Conservation (phyloP, 2,113 vertebrate genomes). For the Camelus bactrianus region DNA sequence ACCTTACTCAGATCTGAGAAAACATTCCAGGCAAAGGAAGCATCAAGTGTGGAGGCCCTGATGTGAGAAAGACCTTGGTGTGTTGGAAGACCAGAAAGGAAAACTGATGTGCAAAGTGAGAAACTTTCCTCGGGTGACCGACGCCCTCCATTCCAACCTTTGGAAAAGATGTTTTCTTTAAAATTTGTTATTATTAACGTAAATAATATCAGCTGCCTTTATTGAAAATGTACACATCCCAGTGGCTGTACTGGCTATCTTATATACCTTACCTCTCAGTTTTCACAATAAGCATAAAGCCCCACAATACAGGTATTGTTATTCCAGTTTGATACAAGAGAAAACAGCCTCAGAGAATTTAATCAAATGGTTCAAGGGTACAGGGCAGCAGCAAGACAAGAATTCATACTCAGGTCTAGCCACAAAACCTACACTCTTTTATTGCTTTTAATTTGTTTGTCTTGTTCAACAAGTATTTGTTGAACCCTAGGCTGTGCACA, state of each 20-base stretch:
- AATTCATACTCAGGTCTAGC: neutral
- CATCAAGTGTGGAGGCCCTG: neutral
- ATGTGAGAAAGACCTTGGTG: neutral
- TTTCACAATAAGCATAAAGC: neutral
- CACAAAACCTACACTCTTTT: neutral
- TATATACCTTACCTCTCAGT: neutral
- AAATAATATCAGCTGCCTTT: neutral
- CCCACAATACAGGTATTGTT: neutral
- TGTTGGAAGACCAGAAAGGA: neutral
- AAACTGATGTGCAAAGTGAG: neutral
- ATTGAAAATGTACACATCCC: neutral
- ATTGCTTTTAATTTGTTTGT: neutral
- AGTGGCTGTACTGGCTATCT: neutral
- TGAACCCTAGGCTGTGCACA: neutral
- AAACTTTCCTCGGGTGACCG: neutral
- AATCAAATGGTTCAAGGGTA: neutral
- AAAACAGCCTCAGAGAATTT: neutral
- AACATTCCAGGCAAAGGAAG: neutral
- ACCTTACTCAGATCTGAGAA: neutral
- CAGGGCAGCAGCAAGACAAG: neutral
- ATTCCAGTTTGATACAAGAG: neutral
- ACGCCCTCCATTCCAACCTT: neutral
- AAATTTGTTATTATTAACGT: neutral
- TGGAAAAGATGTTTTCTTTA: neutral
- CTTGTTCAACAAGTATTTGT: neutral